A percentile compares a stretch with the other conserved stretches of the same genome.
phyloP scores from a whole-genome alignment of 2,113 vertebrate species.

The Notiomystis cincta region DNA sequence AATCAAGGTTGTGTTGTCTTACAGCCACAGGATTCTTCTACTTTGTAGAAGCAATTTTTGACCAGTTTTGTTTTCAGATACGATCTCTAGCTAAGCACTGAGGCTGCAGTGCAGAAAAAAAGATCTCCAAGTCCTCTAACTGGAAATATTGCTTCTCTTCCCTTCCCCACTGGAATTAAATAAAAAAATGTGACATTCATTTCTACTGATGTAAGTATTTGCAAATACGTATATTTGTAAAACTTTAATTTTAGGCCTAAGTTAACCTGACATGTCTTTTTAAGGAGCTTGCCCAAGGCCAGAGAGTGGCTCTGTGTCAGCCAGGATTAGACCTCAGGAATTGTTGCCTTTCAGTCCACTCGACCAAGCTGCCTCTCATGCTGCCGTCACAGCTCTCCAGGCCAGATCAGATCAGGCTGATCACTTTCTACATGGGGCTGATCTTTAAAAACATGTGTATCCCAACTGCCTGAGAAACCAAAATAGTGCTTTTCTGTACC shows the following conservation, averaged over 20 bases:
- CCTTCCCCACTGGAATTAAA: not conserved
- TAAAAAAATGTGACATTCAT: not conserved
- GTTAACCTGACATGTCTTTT: constrained; percentile 51
- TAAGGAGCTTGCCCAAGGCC: constrained; percentile 46
- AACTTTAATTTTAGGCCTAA: constrained; percentile 27
- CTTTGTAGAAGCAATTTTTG: not conserved
- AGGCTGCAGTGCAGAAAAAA: not conserved
- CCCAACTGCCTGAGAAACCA: not conserved
- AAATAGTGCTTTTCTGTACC: not conserved
- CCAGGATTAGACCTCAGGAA: constrained; percentile 52
- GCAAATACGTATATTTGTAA: not conserved
- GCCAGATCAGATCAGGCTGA: constrained; percentile 15
- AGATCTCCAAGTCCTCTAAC: not conserved
- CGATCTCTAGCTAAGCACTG: not conserved
- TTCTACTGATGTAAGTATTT: constrained; percentile 34
- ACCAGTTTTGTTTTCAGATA: not conserved
- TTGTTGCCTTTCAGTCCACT: constrained; percentile 29
- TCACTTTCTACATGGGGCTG: not conserved
- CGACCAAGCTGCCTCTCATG: constrained; percentile 23
- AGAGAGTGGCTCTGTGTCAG: constrained; percentile 8
- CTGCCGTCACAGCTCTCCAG: not conserved
- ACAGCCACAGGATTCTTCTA: not conserved
- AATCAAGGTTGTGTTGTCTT: not conserved
- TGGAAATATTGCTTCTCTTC: not conserved
- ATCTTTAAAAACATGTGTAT: not conserved